Conservation (phyloP, 2,113 vertebrate genomes). For the Pyrgilauda ruficollis region DNA sequence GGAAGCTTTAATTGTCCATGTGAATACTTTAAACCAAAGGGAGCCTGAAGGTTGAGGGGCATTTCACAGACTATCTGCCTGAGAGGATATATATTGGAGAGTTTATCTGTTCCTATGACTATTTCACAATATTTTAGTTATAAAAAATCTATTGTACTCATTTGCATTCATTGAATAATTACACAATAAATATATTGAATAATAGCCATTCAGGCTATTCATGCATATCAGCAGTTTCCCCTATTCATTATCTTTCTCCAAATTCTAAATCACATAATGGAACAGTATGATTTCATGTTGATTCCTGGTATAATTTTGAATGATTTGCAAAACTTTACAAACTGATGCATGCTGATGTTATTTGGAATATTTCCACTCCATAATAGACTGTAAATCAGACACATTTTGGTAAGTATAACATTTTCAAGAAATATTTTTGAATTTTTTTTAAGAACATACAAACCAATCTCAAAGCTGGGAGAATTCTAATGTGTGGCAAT, state of each 20-base stretch:
- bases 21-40: not conserved
- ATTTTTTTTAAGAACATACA: not conserved
- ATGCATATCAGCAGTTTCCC: not conserved
- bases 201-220: not conserved
- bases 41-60: not conserved
- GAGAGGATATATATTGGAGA: not conserved
- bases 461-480: not conserved
- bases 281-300: not conserved
- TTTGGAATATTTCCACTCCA: not conserved
- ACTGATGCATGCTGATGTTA: not conserved
- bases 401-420: not conserved
- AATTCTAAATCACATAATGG: not conserved
- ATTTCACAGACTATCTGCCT: not conserved
- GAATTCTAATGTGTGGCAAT: not conserved
- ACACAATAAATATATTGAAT: too few relatives aligned
- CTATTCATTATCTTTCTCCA: not conserved
- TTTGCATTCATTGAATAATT: not conserved
- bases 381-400: not conserved
- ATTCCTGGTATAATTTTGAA: not conserved
- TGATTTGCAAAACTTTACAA: not conserved
- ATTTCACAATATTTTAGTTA: not conserved
- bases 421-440: not conserved
- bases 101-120: not conserved
- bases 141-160: not conserved
- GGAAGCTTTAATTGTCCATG: not conserved